A percentile compares a stretch with the other conserved stretches of the same genome.
Conservation (phyloP, 2,797 vertebrate species). For the Xenentodon cancila region DNA sequence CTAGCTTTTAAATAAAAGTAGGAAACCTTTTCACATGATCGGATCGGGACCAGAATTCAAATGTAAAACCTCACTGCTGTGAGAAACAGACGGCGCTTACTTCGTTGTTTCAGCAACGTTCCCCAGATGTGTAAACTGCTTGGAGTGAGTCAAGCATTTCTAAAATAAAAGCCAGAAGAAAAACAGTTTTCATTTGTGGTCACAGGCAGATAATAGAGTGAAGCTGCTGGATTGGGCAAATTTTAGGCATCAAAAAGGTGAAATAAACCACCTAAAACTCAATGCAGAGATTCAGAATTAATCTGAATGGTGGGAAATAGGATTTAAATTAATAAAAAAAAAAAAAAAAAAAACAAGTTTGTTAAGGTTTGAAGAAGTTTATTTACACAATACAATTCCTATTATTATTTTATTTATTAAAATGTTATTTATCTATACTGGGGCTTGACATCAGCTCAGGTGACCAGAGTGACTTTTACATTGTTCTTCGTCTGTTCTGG, state of each 20-base stretch:
- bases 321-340: too few relatives aligned
- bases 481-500: too few relatives aligned
- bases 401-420: too few relatives aligned
- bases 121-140: slow-evolving; percentile 95
- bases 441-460: too few relatives aligned
- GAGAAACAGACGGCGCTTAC: slow-evolving; percentile 60
- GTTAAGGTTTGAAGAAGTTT: too few relatives aligned
- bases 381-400: too few relatives aligned
- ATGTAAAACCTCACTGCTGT: too few relatives aligned
- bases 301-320: too few relatives aligned
- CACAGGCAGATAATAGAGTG: background rate
- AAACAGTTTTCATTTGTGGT: background rate
- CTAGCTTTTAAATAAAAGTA: background rate
- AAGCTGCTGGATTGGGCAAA: background rate
- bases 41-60: too few relatives aligned
- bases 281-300: background rate
- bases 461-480: too few relatives aligned
- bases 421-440: too few relatives aligned
- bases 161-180: slow-evolving; percentile 49
- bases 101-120: slow-evolving; percentile 91
- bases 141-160: slow-evolving; percentile 94
- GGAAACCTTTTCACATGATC: background rate
- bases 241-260: slow-evolving; percentile 2
- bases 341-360: too few relatives aligned
- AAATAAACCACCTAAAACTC: background rate